Base-by-base conservation (phyloP, 2,113 vertebrate genomes). In the Pampusana beccarii region DNA sequence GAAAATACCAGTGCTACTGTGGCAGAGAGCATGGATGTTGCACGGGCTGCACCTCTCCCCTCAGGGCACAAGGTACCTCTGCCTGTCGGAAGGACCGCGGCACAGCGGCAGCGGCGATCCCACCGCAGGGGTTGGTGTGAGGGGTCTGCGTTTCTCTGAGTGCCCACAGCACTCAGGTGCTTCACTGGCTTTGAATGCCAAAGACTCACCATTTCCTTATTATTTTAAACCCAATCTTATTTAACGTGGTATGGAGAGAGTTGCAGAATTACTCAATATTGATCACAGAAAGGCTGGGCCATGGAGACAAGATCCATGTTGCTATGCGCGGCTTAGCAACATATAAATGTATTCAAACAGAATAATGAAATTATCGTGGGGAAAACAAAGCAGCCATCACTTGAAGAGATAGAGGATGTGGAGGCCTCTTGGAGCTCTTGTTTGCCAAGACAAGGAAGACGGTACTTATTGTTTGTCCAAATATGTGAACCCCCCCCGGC, bases 301-400 rank as follows among this genome's bases (percentile, higher is more conserved):
- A 4, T 69, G 67, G 93, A 93, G 80, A 95, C 94, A 48, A 84
- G 95, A 86, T 88, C 81, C 93, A 95, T 88, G 97, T 97, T 97
- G 97, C 97, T 97, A 97, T 95, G 97, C 86, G 91, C 80, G 89
- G 93, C 97, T 96, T 97, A 97, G 97, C 97, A 97, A 97, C 97
- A 96, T 95, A 95, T 72, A 95, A 95, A 94, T 77, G 97, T 95
- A 97, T 97, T 97, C 97, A 97, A 84, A 96, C 46, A 71, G 92
- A 88, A 97, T 97, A 97, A 97, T 97, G 97, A 97, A 96, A 97
- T 97, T 97, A 97, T 97, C 84, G 33, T 53, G 67, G 81, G 91
- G 96, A 97, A 97, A 97, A 97, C 97, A 97, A 97, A 97, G 96
- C 85, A 90, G 95, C 90, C 92, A 95, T 97, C 96, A 96, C 96